phyloP scores from a whole-genome alignment of 2,797 vertebrate genomes.

The Gallinago stenura region DNA sequence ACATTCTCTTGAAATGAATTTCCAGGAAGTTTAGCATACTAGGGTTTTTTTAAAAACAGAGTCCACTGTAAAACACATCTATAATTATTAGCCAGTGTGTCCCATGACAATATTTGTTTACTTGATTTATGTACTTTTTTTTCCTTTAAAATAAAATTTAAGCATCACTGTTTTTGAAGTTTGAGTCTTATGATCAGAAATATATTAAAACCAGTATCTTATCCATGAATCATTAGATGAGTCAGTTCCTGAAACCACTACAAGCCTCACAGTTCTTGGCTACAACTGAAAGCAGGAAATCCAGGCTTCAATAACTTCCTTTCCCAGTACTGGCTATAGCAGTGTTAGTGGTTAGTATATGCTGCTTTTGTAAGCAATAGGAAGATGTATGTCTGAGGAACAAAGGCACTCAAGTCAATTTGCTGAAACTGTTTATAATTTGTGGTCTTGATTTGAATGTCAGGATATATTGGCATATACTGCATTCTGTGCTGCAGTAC shows the following conservation, averaged over 20 bases:
- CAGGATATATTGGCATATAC: slow-evolving; percentile 80
- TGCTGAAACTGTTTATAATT: slow-evolving; percentile 90
- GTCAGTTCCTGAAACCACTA: slow-evolving; percentile 97
- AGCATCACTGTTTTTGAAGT: slow-evolving; percentile 74
- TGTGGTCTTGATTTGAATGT: slow-evolving; percentile 89
- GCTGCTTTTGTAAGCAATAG: slow-evolving; percentile 85
- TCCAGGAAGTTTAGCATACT: not conserved
- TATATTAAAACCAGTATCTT: slow-evolving; percentile 89
- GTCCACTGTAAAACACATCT: not conserved
- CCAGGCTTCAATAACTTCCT: slow-evolving; percentile 97
- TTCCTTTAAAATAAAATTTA: slow-evolving; percentile 59
- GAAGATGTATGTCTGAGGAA: slow-evolving; percentile 86
- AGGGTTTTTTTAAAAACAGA: not conserved
- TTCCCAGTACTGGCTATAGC: slow-evolving; percentile 86
- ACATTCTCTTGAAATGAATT: not conserved
- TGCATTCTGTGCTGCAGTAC: slow-evolving; percentile 49
- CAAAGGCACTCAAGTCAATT: slow-evolving; percentile 88
- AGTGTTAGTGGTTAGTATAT: slow-evolving; percentile 82
- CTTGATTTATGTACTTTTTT: slow-evolving; percentile 1
- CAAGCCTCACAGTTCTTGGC: slow-evolving; percentile 92
- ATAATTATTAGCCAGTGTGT: not conserved
- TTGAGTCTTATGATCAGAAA: slow-evolving; percentile 83
- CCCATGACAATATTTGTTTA: not conserved
- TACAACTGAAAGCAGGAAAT: slow-evolving; percentile 93
- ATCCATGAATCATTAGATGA: slow-evolving; percentile 94